Evolutionary conservation across 2,113 vertebrate species (phyloP).

Genomic region (Tragelaphus scriptus): DNA sequence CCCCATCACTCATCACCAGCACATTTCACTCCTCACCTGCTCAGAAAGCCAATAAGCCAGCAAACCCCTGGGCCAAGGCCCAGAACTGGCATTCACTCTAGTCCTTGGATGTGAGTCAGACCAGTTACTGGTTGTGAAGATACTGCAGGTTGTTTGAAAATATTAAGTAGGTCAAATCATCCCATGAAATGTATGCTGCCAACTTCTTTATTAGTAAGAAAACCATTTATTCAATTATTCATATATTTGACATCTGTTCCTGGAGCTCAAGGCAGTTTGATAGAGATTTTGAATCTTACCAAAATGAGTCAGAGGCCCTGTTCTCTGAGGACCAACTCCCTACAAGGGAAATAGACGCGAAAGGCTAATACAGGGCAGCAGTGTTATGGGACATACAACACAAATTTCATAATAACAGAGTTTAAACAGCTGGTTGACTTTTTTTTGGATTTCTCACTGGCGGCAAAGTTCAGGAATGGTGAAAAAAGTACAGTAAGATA

Average conservation of each 20-base stretch:
- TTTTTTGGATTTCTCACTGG: neutral
- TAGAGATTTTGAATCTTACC: neutral
- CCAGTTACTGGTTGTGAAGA: slow-evolving; percentile 7
- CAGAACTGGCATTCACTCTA: neutral
- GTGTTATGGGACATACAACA: neutral
- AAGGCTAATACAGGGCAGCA: neutral
- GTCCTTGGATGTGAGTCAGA: neutral
- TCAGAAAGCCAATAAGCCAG: neutral
- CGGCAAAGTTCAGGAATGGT: neutral
- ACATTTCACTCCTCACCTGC: neutral
- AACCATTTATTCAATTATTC: slow-evolving; percentile 46
- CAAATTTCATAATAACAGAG: neutral
- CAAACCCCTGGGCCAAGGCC: neutral
- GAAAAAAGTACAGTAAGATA: neutral
- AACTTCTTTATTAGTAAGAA: slow-evolving; percentile 48
- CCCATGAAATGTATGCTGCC: slow-evolving; percentile 32
- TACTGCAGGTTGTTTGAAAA: slow-evolving; percentile 29
- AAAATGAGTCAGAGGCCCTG: neutral
- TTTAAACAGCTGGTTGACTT: neutral
- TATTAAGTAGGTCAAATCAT: slow-evolving; percentile 51
- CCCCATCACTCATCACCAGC: neutral
- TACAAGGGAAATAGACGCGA: neutral
- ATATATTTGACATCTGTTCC: slow-evolving; percentile 14
- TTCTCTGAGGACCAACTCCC: neutral
- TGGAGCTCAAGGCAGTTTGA: neutral